phyloP scores from a whole-genome alignment of 2,113 vertebrate species.

The Anthoscopus minutus region DNA sequence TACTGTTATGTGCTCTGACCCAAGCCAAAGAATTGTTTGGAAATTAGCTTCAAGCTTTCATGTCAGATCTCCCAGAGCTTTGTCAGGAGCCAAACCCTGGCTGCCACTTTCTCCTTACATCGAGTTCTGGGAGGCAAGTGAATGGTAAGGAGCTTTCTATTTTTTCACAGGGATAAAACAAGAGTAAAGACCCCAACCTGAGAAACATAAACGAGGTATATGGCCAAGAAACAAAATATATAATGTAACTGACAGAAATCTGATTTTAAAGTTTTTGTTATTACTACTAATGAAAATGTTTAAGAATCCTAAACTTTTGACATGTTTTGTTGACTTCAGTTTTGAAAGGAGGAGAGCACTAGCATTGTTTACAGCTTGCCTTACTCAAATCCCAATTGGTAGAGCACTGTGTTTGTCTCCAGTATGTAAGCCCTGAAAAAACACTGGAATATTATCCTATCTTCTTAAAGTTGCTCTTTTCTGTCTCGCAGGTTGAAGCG shows the following conservation, averaged over 20 bases:
- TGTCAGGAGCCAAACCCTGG: neutral
- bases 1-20: neutral
- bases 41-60: neutral
- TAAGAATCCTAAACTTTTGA: neutral
- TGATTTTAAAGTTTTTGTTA: neutral
- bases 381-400: neutral
- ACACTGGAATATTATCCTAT: neutral
- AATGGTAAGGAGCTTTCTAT: neutral
- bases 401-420: neutral
- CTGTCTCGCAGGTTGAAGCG: neutral
- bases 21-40: neutral
- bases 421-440: neutral
- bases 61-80: neutral
- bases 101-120: neutral
- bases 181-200: neutral
- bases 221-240: neutral
- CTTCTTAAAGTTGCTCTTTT: neutral
- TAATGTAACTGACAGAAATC: neutral
- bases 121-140: neutral
- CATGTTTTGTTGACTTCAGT: fast-evolving
- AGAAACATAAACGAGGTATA: neutral
- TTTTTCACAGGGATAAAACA: neutral
- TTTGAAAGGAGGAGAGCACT: neutral
- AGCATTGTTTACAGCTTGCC: neutral
- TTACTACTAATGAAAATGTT: neutral